phyloP scores from a whole-genome alignment of 2,113 vertebrate species.

The Patagioenas fasciata region DNA sequence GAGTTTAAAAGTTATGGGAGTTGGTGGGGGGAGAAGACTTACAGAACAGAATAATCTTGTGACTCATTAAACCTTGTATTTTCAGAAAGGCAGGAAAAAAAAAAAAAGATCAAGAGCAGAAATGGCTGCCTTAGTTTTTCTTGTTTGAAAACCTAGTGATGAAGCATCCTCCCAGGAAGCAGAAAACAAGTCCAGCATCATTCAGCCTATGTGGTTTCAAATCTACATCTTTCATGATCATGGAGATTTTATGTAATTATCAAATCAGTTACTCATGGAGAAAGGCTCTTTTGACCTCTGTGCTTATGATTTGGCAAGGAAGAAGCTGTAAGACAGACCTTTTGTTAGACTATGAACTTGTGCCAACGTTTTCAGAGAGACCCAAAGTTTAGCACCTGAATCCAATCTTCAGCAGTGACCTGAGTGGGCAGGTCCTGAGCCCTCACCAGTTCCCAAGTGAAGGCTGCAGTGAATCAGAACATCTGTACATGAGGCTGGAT shows the following conservation, averaged over 20 bases:
- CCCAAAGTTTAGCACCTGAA: conserved; percentile 21
- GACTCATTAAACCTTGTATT: neutral
- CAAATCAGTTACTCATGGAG: neutral
- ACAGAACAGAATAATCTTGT: neutral
- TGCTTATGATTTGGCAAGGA: neutral
- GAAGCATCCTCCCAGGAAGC: neutral
- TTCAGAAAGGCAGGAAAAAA: neutral
- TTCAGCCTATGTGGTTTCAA: neutral
- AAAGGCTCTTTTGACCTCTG: neutral
- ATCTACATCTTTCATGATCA: neutral
- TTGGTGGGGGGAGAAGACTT: neutral
- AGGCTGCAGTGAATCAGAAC: conserved; percentile 1
- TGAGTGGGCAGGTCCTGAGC: neutral
- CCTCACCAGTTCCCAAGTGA: neutral
- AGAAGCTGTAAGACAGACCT: neutral
- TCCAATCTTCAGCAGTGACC: neutral
- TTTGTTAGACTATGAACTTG: neutral
- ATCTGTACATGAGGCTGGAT: neutral
- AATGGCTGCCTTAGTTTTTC: neutral
- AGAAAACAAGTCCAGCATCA: neutral
- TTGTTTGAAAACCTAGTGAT: neutral
- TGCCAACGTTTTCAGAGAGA: neutral
- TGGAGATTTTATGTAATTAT: neutral
- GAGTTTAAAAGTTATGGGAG: neutral
- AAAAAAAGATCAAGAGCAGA: neutral